Percentiles rank a stretch among this genome's conserved stretches.
Conservation (phyloP, 1,140 invertebrate species). For the Brachionus sp. region DNA sequence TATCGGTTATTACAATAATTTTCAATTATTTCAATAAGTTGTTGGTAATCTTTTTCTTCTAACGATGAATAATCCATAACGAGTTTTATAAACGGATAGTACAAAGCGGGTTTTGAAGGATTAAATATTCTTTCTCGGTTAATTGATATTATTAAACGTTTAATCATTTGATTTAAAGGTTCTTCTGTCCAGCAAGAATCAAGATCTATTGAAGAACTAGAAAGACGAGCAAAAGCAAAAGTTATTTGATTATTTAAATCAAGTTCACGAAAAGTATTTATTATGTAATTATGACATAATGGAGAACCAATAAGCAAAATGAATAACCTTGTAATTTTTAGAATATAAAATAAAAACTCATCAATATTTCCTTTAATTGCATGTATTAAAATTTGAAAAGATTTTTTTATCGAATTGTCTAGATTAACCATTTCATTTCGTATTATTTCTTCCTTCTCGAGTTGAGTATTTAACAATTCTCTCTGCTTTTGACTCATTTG, state of each 20-base stretch:
- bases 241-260: not conserved
- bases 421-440: constrained; percentile 9
- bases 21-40: not conserved
- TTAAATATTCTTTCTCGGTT: not conserved
- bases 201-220: not conserved
- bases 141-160: not conserved
- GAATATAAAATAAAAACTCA: not conserved
- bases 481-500: constrained; percentile 41
- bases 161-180: not conserved
- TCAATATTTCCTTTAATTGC: not conserved
- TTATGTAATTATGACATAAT: not conserved
- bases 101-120: not conserved
- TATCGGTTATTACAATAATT: not conserved
- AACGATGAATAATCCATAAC: not conserved
- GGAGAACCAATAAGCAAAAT: not conserved
- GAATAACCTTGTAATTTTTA: not conserved
- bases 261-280: not conserved
- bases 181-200: not conserved
- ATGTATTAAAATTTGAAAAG: not conserved
- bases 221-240: not conserved
- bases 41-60: not conserved
- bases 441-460: not conserved
- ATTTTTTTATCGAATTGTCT: not conserved
- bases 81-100: not conserved
- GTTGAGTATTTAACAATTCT: not conserved